Evolutionary conservation across 2,888 invertebrate genomes (phyloP).

Genomic region (Callyntrura sp.): DNA sequence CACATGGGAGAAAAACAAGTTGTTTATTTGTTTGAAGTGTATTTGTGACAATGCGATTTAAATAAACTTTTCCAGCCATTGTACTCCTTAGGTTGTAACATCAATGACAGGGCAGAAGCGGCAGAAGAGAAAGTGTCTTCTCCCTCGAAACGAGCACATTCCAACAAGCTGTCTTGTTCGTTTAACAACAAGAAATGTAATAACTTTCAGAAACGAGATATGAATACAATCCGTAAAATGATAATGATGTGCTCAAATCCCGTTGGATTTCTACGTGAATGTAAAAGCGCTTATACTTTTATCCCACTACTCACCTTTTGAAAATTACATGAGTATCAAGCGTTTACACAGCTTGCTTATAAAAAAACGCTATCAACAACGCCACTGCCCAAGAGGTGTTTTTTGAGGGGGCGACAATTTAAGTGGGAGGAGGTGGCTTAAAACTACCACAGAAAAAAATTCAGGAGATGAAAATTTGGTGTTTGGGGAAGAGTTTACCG

Average conservation of each 20-base stretch:
- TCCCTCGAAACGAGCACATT: background rate
- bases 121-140: background rate
- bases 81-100: background rate
- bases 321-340: constrained; percentile 8
- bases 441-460: background rate
- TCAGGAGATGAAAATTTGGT: too few species aligned
- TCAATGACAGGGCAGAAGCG: background rate
- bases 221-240: constrained; percentile 51
- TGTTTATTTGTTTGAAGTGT: constrained; percentile 64
- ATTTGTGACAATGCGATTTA: constrained; percentile 75
- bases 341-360: background rate
- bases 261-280: constrained; percentile 38
- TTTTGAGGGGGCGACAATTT: background rate
- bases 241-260: constrained; percentile 55
- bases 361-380: background rate
- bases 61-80: constrained; percentile 51
- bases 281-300: constrained; percentile 8
- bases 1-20: constrained; percentile 57
- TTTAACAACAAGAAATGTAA: constrained; percentile 14
- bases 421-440: background rate
- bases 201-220: constrained; percentile 44
- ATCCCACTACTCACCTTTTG: background rate
- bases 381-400: background rate
- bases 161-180: constrained; percentile 8
- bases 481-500: too few species aligned